Conservation (phyloP, 1,140 invertebrate genomes). For the Marisa cornuarietis region DNA sequence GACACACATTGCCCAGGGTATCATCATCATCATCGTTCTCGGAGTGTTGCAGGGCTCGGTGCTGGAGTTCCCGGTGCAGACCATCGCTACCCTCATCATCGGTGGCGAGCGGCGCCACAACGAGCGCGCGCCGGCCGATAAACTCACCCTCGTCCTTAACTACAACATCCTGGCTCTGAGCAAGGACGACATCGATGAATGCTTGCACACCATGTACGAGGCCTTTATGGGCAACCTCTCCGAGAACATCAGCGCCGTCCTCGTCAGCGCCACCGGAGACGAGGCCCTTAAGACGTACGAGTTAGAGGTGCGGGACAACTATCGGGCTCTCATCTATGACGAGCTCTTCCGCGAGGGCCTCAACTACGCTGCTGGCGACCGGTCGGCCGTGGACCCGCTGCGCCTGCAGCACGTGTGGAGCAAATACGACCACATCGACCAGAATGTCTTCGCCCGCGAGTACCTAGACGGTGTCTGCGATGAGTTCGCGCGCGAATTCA, state of each 20-base stretch:
- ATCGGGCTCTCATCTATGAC: conserved; percentile 50
- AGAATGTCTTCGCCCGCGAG: conserved; percentile 45
- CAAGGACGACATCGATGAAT: conserved; percentile 57
- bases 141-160: conserved; percentile 51
- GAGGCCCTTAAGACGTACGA: conserved; percentile 50
- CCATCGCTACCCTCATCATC: conserved; percentile 49
- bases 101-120: conserved; percentile 45
- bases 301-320: conserved; percentile 46
- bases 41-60: conserved; percentile 54
- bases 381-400: conserved; percentile 36
- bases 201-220: conserved; percentile 55
- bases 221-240: conserved; percentile 58
- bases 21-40: conserved; percentile 47
- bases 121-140: conserved; percentile 28
- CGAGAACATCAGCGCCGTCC: conserved; percentile 48
- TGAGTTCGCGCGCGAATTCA: conserved; percentile 54
- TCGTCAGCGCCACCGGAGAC: conserved; percentile 56
- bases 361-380: conserved; percentile 42
- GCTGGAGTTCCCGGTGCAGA: conserved; percentile 53
- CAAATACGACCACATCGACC: conserved; percentile 42
- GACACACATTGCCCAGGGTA: conserved; percentile 45
- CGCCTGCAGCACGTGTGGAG: conserved; percentile 50
- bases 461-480: conserved; percentile 56
- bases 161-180: conserved; percentile 57
- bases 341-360: conserved; percentile 51